A percentile compares a stretch with the other conserved stretches of the same genome.
phyloP scores from a whole-genome alignment of 2,797 vertebrate species.

The Pantherophis alleghaniensis region DNA sequence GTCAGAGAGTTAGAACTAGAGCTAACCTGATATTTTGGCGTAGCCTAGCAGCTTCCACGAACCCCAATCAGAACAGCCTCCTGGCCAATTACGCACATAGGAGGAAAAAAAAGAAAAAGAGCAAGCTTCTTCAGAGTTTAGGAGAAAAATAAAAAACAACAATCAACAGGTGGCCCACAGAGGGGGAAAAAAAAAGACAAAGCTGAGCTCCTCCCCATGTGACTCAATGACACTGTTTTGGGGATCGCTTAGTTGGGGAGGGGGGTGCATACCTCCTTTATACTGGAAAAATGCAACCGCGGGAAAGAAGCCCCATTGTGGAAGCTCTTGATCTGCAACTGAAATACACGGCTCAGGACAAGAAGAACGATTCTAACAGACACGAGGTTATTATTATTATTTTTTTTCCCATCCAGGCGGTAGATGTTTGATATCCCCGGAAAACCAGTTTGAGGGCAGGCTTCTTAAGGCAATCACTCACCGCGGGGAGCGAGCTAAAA shows the following conservation, averaged over 20 bases:
- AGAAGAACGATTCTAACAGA: accelerated
- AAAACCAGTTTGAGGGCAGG: background rate
- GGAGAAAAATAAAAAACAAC: background rate
- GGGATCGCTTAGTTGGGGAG: too few relatives aligned
- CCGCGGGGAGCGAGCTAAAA: background rate
- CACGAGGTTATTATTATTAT: background rate
- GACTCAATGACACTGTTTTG: background rate
- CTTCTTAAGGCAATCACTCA: background rate
- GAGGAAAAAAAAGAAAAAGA: background rate
- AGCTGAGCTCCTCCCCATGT: background rate
- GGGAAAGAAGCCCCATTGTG: background rate
- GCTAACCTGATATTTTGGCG: background rate
- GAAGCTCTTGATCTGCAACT: too few relatives aligned
- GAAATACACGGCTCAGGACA: background rate
- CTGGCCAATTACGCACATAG: too few relatives aligned
- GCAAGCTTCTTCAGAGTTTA: too few relatives aligned
- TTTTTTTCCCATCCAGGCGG: background rate
- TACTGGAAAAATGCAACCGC: background rate
- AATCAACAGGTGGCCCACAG: background rate
- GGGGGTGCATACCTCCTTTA: background rate
- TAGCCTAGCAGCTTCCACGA: background rate
- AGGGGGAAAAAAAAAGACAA: background rate
- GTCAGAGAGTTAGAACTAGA: background rate
- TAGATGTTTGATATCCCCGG: too few relatives aligned
- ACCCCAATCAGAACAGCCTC: background rate